phyloP scores from a whole-genome alignment of 2,113 vertebrate genomes.

The Lepisosteus osseus region DNA sequence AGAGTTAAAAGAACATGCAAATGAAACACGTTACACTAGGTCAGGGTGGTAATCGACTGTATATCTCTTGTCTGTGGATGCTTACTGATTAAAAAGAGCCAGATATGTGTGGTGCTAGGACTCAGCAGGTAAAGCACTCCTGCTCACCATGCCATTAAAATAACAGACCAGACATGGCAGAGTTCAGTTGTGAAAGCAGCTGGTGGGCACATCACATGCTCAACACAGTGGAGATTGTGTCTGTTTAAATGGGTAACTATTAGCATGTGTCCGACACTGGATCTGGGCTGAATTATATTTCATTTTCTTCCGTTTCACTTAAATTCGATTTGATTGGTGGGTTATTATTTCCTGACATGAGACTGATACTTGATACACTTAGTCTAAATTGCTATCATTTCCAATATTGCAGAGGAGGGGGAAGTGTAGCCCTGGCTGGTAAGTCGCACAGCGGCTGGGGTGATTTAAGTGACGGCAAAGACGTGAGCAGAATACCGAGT shows the following conservation, averaged over 20 bases:
- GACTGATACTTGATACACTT: slow-evolving; percentile 39
- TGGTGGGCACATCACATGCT: background rate
- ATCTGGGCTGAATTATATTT: slow-evolving; percentile 21
- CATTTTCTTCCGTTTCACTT: slow-evolving; percentile 31
- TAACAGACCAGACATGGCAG: background rate
- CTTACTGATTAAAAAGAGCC: no score
- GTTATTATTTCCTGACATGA: slow-evolving; percentile 44
- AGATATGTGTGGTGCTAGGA: no score
- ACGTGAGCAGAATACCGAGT: background rate
- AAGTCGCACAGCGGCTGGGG: background rate
- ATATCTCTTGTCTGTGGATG: no score
- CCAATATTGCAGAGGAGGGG: slow-evolving; percentile 29
- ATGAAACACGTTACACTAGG: no score
- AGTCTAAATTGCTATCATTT: slow-evolving; percentile 41
- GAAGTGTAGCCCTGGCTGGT: slow-evolving; percentile 5
- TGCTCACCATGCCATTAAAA: background rate
- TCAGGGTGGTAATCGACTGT: no score
- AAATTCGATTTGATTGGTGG: slow-evolving; percentile 39
- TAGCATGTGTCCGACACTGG: slow-evolving; percentile 28
- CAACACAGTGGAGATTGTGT: background rate
- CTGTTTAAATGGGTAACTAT: slow-evolving; percentile 21
- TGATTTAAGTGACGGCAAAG: slow-evolving; percentile 1
- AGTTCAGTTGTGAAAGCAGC: background rate
- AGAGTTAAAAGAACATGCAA: no score
- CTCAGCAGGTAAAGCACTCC: no score